Evolutionary conservation across 2,888 invertebrate genomes (phyloP).

Genomic region (Xiphydria camelus): DNA sequence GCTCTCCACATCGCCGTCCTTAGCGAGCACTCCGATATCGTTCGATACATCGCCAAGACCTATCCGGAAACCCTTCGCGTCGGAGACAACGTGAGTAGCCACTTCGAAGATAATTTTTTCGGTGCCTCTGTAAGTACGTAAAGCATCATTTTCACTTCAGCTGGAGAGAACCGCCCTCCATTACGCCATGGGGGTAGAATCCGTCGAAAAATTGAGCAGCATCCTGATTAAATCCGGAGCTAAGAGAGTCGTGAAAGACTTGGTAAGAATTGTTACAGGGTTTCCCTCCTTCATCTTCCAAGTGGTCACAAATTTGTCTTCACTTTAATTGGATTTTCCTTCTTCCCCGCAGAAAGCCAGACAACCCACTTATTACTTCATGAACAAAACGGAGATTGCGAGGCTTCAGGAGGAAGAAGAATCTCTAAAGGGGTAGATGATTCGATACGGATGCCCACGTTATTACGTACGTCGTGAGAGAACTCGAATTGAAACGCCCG

Average conservation of each 20-base stretch:
- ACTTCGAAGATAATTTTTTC: neutral
- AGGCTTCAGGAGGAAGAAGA: slow-evolving; percentile 85
- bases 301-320: neutral
- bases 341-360: slow-evolving; percentile 68
- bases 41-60: slow-evolving; percentile 72
- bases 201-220: slow-evolving; percentile 79
- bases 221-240: slow-evolving; percentile 83
- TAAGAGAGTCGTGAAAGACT: slow-evolving; percentile 79
- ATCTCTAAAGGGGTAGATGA: slow-evolving; percentile 63
- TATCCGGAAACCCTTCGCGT: slow-evolving; percentile 75
- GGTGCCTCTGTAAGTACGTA: neutral
- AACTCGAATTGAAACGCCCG: too few species aligned
- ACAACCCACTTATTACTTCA: slow-evolving; percentile 89
- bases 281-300: neutral
- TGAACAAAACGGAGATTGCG: slow-evolving; percentile 87
- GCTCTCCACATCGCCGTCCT: slow-evolving; percentile 86
- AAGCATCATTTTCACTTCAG: slow-evolving; percentile 58
- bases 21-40: slow-evolving; percentile 79
- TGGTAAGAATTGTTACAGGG: slow-evolving; percentile 59
- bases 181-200: slow-evolving; percentile 87
- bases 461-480: too few species aligned
- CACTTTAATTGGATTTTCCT: slow-evolving; percentile 3
- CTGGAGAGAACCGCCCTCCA: slow-evolving; percentile 86
- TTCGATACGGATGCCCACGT: slow-evolving; percentile 20
- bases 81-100: slow-evolving; percentile 82